phyloP scores from a whole-genome alignment of 1,140 invertebrate species.

The Atta cephalotes region DNA sequence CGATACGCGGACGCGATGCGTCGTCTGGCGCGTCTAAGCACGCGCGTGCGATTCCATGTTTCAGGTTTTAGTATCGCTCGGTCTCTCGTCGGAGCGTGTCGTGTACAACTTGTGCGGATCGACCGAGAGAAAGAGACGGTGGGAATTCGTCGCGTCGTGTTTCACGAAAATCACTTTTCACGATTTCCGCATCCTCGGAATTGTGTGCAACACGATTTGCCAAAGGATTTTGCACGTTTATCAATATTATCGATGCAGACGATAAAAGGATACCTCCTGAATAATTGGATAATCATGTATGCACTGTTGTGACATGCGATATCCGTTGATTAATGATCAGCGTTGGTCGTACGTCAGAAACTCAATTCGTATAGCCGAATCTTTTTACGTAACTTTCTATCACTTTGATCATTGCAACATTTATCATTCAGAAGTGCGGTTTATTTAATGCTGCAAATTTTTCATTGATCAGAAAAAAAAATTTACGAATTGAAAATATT shows the following conservation, averaged over 20 bases:
- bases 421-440: neutral
- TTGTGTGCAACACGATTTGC: too few relatives aligned
- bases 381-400: neutral
- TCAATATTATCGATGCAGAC: neutral
- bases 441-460: too few relatives aligned
- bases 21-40: conserved; percentile 30
- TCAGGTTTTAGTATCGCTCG: conserved; percentile 30
- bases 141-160: neutral
- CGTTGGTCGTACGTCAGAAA: too few relatives aligned
- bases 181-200: neutral
- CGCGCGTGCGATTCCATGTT: conserved; percentile 18
- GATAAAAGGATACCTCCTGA: neutral
- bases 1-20: neutral
- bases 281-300: neutral
- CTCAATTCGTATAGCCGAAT: neutral
- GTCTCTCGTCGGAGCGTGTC: conserved; percentile 43
- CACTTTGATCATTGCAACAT: neutral
- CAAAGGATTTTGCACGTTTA: too few relatives aligned
- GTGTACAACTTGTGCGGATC: neutral
- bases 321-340: too few relatives aligned
- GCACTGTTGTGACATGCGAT: too few relatives aligned
- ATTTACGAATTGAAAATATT: too few relatives aligned
- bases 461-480: too few relatives aligned
- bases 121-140: neutral
- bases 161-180: neutral